Percentiles rank a stretch among this genome's conserved stretches.
phyloP scores from a whole-genome alignment of 2,113 vertebrate genomes.

The Melanocharis versteri region DNA sequence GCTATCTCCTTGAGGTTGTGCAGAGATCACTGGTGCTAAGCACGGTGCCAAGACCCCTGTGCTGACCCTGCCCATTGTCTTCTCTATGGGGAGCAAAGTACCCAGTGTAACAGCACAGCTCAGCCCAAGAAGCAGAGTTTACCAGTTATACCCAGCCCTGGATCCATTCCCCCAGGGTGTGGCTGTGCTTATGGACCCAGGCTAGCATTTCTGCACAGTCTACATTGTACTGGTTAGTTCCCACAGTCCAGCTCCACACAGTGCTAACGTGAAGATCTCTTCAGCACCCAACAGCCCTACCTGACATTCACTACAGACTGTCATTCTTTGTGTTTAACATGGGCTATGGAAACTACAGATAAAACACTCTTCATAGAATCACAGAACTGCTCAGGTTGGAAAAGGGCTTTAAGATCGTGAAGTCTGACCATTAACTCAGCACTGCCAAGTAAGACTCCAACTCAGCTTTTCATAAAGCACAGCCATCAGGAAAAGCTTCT shows the following conservation, averaged over 20 bases:
- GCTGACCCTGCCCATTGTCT: not conserved
- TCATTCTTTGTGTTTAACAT: not conserved
- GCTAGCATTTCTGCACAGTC: not conserved
- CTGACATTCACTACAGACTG: not conserved
- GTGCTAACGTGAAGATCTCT: not conserved
- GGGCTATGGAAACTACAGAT: not conserved
- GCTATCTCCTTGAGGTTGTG: not conserved
- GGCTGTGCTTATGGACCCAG: not conserved
- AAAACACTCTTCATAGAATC: not conserved
- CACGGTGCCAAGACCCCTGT: not conserved
- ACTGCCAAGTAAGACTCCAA: not conserved
- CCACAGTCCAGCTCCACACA: not conserved
- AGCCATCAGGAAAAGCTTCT: not conserved
- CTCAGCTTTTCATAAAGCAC: not conserved
- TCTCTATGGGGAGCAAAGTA: not conserved
- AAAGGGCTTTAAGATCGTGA: not conserved
- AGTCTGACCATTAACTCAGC: not conserved
- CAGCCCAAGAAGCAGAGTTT: not conserved
- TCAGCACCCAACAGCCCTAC: not conserved
- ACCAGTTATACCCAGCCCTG: not conserved
- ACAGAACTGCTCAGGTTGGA: not conserved
- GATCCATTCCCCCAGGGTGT: not conserved
- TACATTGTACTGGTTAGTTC: not conserved
- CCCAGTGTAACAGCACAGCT: not conserved
- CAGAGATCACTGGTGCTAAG: not conserved